Conservation (phyloP, 1,140 invertebrate genomes). For the Artemia franciscana region DNA sequence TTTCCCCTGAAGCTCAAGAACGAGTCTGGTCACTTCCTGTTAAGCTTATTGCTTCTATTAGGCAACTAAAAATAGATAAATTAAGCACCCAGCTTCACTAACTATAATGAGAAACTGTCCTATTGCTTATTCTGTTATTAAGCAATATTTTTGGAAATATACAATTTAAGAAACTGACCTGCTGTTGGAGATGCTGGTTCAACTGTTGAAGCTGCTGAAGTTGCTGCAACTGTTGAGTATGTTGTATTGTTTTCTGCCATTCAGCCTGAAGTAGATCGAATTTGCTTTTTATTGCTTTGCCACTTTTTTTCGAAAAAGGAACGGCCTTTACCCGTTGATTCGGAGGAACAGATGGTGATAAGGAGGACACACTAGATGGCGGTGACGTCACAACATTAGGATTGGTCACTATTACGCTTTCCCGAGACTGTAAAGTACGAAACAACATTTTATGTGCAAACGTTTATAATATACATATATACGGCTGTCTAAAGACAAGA, state of each 20-base stretch:
- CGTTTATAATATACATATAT: too few relatives aligned
- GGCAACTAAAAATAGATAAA: too few relatives aligned
- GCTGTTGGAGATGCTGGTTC: slow-evolving; percentile 15
- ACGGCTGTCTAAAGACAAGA: too few relatives aligned
- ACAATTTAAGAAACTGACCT: slow-evolving; percentile 1
- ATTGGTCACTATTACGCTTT: slow-evolving; percentile 10
- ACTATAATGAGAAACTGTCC: too few relatives aligned
- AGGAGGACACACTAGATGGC: slow-evolving; percentile 1
- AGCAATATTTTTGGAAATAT: too few relatives aligned
- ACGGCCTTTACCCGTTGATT: slow-evolving; percentile 49
- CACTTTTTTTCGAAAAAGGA: slow-evolving; percentile 46
- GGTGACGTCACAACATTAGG: slow-evolving; percentile 6
- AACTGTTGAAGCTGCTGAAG: slow-evolving; percentile 21
- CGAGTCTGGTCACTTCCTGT: too few relatives aligned
- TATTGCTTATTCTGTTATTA: too few relatives aligned
- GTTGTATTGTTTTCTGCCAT: slow-evolving; percentile 16
- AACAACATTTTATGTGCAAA: too few relatives aligned
- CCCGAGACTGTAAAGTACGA: slow-evolving; percentile 1
- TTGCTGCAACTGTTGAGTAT: slow-evolving; percentile 20
- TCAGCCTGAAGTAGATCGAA: slow-evolving; percentile 14
- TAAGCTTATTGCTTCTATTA: too few relatives aligned
- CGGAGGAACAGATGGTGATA: slow-evolving; percentile 16
- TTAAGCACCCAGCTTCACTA: too few relatives aligned
- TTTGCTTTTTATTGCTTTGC: slow-evolving; percentile 29
- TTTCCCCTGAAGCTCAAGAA: too few relatives aligned